A percentile compares a stretch with the other conserved stretches of the same genome.
Conservation (phyloP, 2,888 invertebrate genomes). For the Cephus spinipes region DNA sequence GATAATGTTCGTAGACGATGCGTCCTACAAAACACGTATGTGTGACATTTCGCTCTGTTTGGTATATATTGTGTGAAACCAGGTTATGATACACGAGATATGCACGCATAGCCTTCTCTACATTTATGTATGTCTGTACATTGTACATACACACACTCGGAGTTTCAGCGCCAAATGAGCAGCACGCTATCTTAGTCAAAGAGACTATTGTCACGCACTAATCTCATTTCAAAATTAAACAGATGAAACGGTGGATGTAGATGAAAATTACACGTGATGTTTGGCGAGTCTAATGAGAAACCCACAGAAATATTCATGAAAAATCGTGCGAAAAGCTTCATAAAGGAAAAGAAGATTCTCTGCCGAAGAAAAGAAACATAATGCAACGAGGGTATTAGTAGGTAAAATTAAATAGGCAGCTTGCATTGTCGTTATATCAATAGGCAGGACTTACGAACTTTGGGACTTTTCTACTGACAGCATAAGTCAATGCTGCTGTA, state of each 20-base stretch:
- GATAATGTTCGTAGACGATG: not conserved
- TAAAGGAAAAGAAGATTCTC: not conserved
- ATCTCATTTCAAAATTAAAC: not conserved
- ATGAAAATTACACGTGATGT: not conserved
- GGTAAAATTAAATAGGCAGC: too few relatives aligned
- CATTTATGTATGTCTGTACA: too few relatives aligned
- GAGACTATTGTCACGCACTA: not conserved
- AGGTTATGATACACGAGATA: not conserved
- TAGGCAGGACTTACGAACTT: too few relatives aligned
- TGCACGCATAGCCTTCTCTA: not conserved
- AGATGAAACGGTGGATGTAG: not conserved
- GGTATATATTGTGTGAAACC: not conserved
- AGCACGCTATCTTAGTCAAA: not conserved
- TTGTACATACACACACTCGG: too few relatives aligned
- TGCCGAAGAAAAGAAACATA: too few relatives aligned
- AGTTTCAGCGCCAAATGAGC: not conserved
- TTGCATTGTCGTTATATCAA: too few relatives aligned
- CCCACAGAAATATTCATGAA: not conserved
- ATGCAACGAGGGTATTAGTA: too few relatives aligned
- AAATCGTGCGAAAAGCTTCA: not conserved
- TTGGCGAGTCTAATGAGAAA: not conserved
- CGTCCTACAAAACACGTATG: not conserved
- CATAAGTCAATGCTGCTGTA: too few relatives aligned
- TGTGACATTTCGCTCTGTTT: not conserved
- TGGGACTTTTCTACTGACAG: too few relatives aligned